A percentile compares a stretch with the other conserved stretches of the same genome.
Evolutionary conservation across 2,888 invertebrate species (phyloP).

Genomic region (Deilephila porcellus): DNA sequence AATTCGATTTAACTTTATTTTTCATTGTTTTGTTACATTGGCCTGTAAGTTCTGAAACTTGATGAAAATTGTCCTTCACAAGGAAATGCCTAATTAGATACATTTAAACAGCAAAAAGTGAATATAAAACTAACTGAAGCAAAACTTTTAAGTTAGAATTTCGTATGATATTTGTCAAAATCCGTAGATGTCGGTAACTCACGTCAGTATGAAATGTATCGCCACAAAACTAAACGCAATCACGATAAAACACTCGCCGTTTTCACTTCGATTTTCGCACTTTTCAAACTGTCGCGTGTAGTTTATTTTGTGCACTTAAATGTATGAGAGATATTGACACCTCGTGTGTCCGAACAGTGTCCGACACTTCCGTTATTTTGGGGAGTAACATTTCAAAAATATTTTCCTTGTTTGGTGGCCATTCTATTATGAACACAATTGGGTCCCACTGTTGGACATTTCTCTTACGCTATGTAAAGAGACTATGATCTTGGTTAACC

Average conservation of each 20-base stretch:
- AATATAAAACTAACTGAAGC: neutral
- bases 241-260: slow-evolving; percentile 47
- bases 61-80: too few relatives aligned
- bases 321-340: neutral
- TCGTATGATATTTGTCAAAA: slow-evolving; percentile 14
- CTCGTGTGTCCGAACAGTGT: neutral
- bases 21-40: too few relatives aligned
- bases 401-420: too few relatives aligned
- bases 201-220: slow-evolving; percentile 30
- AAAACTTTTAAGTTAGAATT: neutral
- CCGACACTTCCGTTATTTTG: neutral
- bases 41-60: too few relatives aligned
- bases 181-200: slow-evolving; percentile 20
- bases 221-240: slow-evolving; percentile 42
- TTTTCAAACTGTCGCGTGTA: slow-evolving; percentile 28
- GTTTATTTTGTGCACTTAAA: slow-evolving; percentile 3
- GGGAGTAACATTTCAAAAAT: neutral
- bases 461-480: too few relatives aligned
- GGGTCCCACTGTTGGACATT: too few relatives aligned
- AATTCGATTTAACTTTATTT: too few relatives aligned
- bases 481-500: too few relatives aligned
- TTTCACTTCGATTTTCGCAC: slow-evolving; percentile 49
- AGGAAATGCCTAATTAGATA: too few relatives aligned
- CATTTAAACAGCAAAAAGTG: too few relatives aligned
- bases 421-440: too few relatives aligned